A percentile compares a stretch with the other conserved stretches of the same genome.
These are phyloP conservation scores for Anarhynchus alexandrinus DNA, from an alignment of 2,113 vertebrate genomes.

Conservation along the genomic window DNA sequence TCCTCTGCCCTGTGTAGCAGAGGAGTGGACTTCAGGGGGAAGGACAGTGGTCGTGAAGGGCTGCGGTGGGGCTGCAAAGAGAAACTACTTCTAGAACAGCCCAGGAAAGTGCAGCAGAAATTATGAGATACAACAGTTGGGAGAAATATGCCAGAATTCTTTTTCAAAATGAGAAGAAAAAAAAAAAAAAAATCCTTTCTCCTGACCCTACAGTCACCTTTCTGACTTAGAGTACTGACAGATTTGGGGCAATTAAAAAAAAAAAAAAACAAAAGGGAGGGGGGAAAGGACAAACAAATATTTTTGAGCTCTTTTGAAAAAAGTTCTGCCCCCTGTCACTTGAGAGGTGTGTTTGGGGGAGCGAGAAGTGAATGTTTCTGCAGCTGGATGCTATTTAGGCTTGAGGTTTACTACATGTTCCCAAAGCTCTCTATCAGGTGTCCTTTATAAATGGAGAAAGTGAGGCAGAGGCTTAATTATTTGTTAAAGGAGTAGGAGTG, in stretches of 20 bases:
- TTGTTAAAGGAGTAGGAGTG: not conserved
- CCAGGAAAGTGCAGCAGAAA: not conserved
- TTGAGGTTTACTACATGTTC: not conserved
- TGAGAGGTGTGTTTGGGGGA: not conserved
- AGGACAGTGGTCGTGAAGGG: not conserved
- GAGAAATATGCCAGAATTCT: not conserved
- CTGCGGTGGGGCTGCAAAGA: not conserved
- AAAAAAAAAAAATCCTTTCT: not conserved
- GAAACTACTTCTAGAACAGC: not conserved
- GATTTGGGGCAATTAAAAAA: no score
- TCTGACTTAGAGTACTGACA: no score
- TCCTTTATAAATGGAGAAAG: not conserved
- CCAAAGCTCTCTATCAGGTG: not conserved
- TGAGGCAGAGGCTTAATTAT: not conserved
- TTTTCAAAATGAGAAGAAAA: not conserved
- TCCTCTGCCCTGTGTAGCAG: rapidly evolving
- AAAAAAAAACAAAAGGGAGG: not conserved
- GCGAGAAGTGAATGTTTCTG: not conserved
- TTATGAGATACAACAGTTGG: not conserved
- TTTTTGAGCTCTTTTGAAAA: not conserved
- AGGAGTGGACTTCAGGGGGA: not conserved
- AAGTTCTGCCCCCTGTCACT: rapidly evolving
- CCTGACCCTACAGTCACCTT: not conserved
- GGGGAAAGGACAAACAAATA: not conserved
- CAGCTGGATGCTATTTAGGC: not conserved